phyloP scores from a whole-genome alignment of 2,888 invertebrate genomes.

The Alviniconcha strummeri region DNA sequence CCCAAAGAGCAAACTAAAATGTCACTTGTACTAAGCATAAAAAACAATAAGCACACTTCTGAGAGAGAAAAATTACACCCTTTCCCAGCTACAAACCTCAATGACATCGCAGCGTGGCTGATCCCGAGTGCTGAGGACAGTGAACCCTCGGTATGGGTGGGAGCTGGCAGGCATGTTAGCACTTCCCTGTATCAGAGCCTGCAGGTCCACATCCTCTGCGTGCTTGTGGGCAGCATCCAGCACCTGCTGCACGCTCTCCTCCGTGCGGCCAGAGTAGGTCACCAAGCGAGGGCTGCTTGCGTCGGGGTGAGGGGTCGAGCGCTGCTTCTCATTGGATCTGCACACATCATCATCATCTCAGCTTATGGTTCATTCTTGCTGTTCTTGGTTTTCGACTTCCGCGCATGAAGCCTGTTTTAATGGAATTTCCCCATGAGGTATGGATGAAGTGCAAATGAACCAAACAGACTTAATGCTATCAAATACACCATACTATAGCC shows the following conservation, averaged over 20 bases:
- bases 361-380: no score
- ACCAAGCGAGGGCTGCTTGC: constrained; percentile 82
- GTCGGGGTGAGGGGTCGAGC: constrained; percentile 48
- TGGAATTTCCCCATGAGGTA: no score
- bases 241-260: constrained; percentile 83
- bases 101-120: constrained; percentile 15
- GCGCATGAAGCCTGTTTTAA: no score
- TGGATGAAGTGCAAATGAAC: no score
- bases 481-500: no score
- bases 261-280: constrained; percentile 89
- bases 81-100: constrained; percentile 12
- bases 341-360: background rate
- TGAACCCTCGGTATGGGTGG: constrained; percentile 88
- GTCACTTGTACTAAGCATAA: no score
- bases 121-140: constrained; percentile 80
- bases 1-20: no score
- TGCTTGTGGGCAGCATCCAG: constrained; percentile 84
- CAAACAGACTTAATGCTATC: no score
- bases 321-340: constrained; percentile 74
- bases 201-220: constrained; percentile 61
- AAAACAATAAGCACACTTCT: no score
- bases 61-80: no score
- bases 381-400: no score
- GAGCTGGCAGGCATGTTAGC: constrained; percentile 78
- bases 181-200: constrained; percentile 66